Base-by-base conservation (phyloP, 1,140 invertebrate genomes). In the Pentalonia nigronervosa region DNA sequence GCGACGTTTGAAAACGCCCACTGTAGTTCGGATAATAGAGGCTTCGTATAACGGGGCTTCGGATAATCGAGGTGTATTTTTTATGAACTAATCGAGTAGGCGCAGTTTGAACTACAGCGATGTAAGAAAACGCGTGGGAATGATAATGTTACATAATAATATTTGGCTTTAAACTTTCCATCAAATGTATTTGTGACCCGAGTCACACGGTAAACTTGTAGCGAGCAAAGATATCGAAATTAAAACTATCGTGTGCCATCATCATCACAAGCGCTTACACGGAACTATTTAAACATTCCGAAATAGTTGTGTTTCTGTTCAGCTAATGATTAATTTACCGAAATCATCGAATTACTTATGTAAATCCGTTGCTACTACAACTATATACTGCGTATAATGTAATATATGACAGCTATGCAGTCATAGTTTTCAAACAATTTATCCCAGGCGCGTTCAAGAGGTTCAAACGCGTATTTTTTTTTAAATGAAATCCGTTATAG, bases 281-380 rank as follows among this genome's bases (percentile, higher is more conserved):
- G 47, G 84, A 47, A 86, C 45, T 86, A n/a, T n/a, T 50, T 50
- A 50, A 48, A 47, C 87, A 88, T 88, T 50, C 87, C 48, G n/a
- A 50, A 88, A 88, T 88, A 88, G 87, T 88, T 88, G 23, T 48
- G 87, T 88, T n/a, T 34, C 47, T 34, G 30, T 88, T 50, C 30
- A 34, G n/a, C 30, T 50, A 36, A 88, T 50, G 87, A 88, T 53
- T 50, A 88, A 36, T 88, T 88, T 34, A 50, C 48, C 48, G n/a
- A 48, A 50, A 20, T 50, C 20, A 23, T 88, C 17, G 48, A 88
- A 88, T 88, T 34, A 53, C 47, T 88, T 34, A 48, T 88, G 87
- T 50, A 50, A 88, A 88, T 47, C 25, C 41, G 36, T 83, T 83
- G 23, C 41, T 14, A 47, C 21, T 45, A 30, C 36, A 25, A 41